Percentiles rank a stretch among this genome's conserved stretches.
Conservation (phyloP, 2,888 invertebrate species). For the Callyntrura guangdongensis region DNA sequence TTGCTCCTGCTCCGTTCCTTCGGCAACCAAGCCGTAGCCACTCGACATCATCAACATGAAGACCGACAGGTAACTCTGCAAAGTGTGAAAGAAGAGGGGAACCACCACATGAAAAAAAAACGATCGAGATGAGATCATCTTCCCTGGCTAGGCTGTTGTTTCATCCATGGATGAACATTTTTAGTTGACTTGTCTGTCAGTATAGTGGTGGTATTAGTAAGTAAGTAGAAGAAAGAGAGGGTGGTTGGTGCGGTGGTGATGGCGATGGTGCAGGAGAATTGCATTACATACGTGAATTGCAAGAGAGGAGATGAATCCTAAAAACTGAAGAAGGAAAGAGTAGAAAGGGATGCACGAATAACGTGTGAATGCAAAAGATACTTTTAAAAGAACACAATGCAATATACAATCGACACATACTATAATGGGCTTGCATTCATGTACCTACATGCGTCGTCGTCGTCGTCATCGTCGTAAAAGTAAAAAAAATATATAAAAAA, state of each 20-base stretch:
- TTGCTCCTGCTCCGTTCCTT: constrained; percentile 62
- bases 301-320: neutral
- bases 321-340: constrained; percentile 6
- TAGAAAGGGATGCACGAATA: constrained; percentile 38
- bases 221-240: neutral
- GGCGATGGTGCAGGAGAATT: constrained; percentile 19
- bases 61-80: constrained; percentile 64
- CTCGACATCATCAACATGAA: constrained; percentile 64
- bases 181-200: neutral
- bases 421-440: neutral
- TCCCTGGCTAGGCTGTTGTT: constrained; percentile 4
- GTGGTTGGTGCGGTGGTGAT: neutral
- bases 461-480: no score
- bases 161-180: constrained; percentile 6
- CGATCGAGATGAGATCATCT: constrained; percentile 69
- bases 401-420: neutral
- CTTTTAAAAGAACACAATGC: neutral
- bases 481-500: neutral
- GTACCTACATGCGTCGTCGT: neutral
- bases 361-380: constrained; percentile 26
- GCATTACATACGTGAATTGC: constrained; percentile 52
- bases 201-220: no score
- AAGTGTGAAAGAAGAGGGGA: constrained; percentile 50
- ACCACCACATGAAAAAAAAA: constrained; percentile 52
- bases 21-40: constrained; percentile 70